Conservation (phyloP, 2,113 vertebrate species). For the Oncorhynchus nerka region DNA sequence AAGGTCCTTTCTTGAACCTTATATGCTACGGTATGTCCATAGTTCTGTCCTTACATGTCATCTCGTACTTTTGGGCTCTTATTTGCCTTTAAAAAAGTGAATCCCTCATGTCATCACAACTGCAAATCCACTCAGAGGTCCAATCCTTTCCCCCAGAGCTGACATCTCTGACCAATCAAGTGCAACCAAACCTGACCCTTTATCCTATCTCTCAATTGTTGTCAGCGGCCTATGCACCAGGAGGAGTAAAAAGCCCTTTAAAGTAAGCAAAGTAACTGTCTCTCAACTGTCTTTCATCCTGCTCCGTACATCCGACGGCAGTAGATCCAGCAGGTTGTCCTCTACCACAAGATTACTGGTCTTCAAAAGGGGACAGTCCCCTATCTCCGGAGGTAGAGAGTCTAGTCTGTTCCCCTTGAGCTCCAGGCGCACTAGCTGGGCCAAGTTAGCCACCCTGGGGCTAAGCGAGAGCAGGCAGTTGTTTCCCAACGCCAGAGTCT, state of each 20-base stretch:
- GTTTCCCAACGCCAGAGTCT: constrained; percentile 74
- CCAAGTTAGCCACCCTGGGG: constrained; percentile 68
- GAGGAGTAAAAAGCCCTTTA: too few relatives aligned
- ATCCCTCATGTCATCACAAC: neutral
- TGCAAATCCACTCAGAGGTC: neutral
- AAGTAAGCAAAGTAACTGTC: neutral
- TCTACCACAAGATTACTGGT: constrained; percentile 75
- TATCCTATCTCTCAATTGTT: too few relatives aligned
- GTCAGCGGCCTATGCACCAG: neutral
- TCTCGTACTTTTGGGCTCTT: neutral
- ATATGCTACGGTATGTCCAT: neutral
- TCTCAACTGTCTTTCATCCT: constrained; percentile 59
- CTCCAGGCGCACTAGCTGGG: constrained; percentile 77
- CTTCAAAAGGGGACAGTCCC: constrained; percentile 71
- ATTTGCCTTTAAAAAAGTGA: neutral
- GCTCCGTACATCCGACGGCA: constrained; percentile 74
- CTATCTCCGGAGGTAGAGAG: constrained; percentile 75
- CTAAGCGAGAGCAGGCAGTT: constrained; percentile 78
- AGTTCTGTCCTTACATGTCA: neutral
- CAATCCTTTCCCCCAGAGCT: neutral
- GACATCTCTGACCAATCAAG: neutral
- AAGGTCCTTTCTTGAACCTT: neutral
- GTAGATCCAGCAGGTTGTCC: constrained; percentile 71
- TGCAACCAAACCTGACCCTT: neutral
- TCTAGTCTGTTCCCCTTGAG: constrained; percentile 83